A percentile compares a stretch with the other conserved stretches of the same genome.
These are phyloP conservation scores for Butastur rufipennis DNA, from an alignment of 2,113 vertebrate species.

Conservation along the genomic window DNA sequence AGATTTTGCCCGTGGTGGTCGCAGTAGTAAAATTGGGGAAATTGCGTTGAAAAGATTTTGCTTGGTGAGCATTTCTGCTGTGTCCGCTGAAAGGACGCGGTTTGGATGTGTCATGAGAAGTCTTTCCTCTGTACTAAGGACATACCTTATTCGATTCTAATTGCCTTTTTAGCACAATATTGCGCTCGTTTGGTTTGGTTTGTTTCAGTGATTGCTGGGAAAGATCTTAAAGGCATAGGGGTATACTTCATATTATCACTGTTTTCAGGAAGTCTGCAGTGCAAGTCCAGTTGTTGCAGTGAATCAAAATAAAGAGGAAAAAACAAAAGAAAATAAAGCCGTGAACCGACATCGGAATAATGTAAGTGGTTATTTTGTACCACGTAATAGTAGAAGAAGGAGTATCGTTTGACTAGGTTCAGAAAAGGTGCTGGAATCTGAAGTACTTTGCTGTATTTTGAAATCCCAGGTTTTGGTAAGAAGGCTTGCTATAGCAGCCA, in stretches of 20 bases:
- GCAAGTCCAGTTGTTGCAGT: background rate
- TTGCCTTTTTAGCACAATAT: background rate
- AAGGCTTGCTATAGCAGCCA: background rate
- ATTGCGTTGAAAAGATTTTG: no score
- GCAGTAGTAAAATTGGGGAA: background rate
- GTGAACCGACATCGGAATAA: slow-evolving; percentile 10
- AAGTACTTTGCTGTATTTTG: background rate
- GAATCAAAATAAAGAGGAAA: slow-evolving; percentile 57
- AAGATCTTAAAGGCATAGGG: no score
- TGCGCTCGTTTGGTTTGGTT: background rate
- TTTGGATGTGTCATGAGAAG: background rate
- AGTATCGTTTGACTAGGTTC: background rate
- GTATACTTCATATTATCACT: background rate
- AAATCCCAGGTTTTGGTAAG: background rate
- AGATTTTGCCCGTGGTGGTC: no score
- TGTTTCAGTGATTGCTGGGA: background rate
- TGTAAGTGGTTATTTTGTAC: slow-evolving; percentile 58
- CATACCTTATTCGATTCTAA: fast-evolving
- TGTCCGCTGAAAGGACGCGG: background rate
- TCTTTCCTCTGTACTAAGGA: background rate
- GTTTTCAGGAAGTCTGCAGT: slow-evolving; percentile 22
- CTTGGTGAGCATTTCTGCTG: background rate
- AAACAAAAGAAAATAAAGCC: slow-evolving; percentile 43
- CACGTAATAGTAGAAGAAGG: background rate
- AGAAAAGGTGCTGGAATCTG: background rate